Base-by-base conservation (phyloP, 2,888 invertebrate species). In the Trichopoda pennipes region DNA sequence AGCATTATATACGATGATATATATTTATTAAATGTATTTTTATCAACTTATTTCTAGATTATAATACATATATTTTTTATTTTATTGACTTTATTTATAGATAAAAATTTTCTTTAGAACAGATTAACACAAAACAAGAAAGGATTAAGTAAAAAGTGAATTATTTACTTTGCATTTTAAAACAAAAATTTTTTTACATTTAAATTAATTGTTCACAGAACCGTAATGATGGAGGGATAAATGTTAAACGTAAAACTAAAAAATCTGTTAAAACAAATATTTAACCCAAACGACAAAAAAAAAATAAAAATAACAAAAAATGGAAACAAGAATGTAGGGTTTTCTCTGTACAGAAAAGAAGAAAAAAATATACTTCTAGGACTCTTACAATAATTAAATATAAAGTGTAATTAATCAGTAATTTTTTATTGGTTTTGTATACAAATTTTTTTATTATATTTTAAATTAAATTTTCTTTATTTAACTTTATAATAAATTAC, bases 401-500 rank as follows among this genome's bases (percentile, higher is more conserved):
- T 66, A 49, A 35, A 56, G n/a, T 58, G 51, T 38, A 10, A 12
- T 72, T 63, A 42, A 69, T 38, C 38, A 7, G 12, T 73, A 64
- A n/a, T 44, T 64, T n/a, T 60, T 44, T 55, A 28, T 44, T 55
- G 32, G 32, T 76, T 73, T 73, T 81, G 38, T 75, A 72, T 75
- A 82, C 70, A 74, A 21, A 66, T 66, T 81, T 74, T 12, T 78
- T 74, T 81, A 81, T 51, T 58, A 8, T 49, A 78, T 49, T 23
- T 70, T 58, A 23, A 35, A 21, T 28, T 60, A 42, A 17, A 21
- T 66, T 53, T 60, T 21, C 8, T 69, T 53, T 51, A 9, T 42
- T 44, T 72, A 14, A 56, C 14, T 68, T 55, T 66, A 70, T 77
- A 70, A 72, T 38, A 38, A 81, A 81, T 75, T 78, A 81, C 69